Conservation (phyloP, 2,113 vertebrate genomes). For the Lophochroa leadbeateri region DNA sequence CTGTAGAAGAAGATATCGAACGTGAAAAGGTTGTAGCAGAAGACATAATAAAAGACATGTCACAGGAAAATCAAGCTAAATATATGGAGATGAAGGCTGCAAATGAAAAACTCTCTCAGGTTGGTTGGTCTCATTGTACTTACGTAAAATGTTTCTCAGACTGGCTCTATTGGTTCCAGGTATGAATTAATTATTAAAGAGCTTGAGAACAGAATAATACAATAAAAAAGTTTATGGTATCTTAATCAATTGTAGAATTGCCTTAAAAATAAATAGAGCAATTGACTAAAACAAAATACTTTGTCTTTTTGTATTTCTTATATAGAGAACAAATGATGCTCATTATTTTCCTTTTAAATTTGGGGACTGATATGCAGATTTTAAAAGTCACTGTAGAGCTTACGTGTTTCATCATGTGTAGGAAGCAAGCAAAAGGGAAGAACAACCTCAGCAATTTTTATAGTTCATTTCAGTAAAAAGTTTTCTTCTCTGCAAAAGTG, state of each 20-base stretch:
- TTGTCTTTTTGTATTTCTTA: neutral
- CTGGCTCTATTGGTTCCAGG: neutral
- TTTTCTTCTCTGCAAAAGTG: neutral
- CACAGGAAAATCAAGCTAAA: constrained; percentile 83
- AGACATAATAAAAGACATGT: constrained; percentile 89
- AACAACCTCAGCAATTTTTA: neutral
- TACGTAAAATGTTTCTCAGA: neutral
- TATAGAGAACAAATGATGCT: neutral
- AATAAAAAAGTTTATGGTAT: neutral
- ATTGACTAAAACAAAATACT: neutral
- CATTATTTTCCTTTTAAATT: neutral
- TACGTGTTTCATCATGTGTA: neutral
- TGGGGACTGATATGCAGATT: neutral
- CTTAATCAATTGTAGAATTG: neutral
- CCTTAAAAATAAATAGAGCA: neutral
- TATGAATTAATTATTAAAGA: neutral
- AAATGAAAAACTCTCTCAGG: constrained; percentile 92
- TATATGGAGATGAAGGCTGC: constrained; percentile 85
- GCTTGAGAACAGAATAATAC: neutral
- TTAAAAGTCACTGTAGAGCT: neutral
- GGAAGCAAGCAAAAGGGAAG: neutral
- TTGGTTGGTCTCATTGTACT: constrained; percentile 39
- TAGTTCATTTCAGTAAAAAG: neutral
- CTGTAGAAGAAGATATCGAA: constrained; percentile 84
- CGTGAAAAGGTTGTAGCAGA: constrained; percentile 85